Evolutionary conservation across 2,113 vertebrate genomes (phyloP).

Genomic region (Caloenas nicobarica): DNA sequence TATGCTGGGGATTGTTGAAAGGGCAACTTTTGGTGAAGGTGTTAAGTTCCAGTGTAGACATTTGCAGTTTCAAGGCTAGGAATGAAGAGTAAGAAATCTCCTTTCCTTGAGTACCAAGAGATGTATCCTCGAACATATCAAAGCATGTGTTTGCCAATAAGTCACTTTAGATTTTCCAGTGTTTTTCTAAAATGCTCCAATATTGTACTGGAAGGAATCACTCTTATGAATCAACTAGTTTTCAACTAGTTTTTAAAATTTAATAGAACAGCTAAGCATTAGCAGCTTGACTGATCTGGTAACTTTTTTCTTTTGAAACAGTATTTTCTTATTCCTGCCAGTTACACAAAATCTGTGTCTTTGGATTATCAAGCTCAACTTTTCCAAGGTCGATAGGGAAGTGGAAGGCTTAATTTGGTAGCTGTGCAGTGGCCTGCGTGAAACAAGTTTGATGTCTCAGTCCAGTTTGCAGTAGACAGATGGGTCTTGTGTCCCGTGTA

Average conservation of each 20-base stretch:
- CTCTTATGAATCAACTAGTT: neutral
- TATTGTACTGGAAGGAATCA: neutral
- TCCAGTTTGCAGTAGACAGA: neutral
- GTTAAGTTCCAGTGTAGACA: neutral
- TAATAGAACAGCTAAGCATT: neutral
- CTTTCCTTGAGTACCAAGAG: neutral
- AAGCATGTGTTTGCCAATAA: neutral
- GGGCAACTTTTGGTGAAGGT: neutral
- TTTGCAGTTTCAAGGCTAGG: neutral
- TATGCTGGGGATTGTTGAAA: conserved; percentile 15
- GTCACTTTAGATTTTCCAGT: neutral
- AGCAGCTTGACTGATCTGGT: neutral
- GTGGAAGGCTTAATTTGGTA: neutral
- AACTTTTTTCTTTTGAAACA: neutral
- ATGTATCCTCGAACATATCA: neutral
- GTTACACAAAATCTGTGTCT: neutral
- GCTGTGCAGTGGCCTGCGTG: neutral
- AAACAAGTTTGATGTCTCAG: neutral
- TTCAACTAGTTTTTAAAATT: neutral
- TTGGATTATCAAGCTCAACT: neutral
- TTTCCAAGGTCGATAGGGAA: neutral
- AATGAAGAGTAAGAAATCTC: neutral
- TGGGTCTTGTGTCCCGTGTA: fast-evolving
- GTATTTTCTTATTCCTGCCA: neutral
- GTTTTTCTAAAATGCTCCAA: neutral